Evolutionary conservation across 2,888 invertebrate species (phyloP).

Genomic region (Amphiduros pacificus): DNA sequence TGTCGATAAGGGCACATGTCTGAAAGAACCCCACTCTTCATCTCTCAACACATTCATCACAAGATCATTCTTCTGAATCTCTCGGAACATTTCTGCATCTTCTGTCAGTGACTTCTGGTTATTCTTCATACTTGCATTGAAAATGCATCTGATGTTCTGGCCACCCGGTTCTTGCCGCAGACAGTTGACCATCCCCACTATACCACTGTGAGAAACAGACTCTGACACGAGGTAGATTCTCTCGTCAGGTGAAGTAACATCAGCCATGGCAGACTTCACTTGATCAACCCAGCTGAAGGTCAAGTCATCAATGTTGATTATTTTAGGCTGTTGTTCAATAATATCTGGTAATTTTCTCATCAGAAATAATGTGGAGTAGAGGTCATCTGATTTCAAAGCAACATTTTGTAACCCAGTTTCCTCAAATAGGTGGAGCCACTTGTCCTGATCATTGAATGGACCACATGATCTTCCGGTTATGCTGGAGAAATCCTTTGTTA

Average conservation of each 20-base stretch:
- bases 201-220: constrained; percentile 72
- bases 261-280: constrained; percentile 71
- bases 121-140: constrained; percentile 67
- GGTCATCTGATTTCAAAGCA: constrained; percentile 69
- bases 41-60: constrained; percentile 82
- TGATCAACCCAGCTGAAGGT: constrained; percentile 73
- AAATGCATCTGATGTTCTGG: constrained; percentile 62
- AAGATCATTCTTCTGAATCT: constrained; percentile 69
- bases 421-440: constrained; percentile 39
- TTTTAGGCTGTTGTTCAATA: constrained; percentile 15
- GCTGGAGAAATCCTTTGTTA: constrained; percentile 32
- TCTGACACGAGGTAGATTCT: constrained; percentile 69
- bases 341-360: constrained; percentile 61
- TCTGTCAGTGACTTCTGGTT: constrained; percentile 4
- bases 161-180: constrained; percentile 87
- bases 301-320: constrained; percentile 6
- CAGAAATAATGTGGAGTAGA: constrained; percentile 64
- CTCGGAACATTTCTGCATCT: constrained; percentile 26
- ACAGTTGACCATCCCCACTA: constrained; percentile 88
- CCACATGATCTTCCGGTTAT: constrained; percentile 33
- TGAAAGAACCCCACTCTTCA: constrained; percentile 82
- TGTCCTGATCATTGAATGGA: constrained; percentile 31
- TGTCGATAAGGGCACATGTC: constrained; percentile 71
- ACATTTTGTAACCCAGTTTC: constrained; percentile 64
- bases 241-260: constrained; percentile 63